Base-by-base conservation (phyloP, 2,888 invertebrate genomes). In the Erebia ligea region DNA sequence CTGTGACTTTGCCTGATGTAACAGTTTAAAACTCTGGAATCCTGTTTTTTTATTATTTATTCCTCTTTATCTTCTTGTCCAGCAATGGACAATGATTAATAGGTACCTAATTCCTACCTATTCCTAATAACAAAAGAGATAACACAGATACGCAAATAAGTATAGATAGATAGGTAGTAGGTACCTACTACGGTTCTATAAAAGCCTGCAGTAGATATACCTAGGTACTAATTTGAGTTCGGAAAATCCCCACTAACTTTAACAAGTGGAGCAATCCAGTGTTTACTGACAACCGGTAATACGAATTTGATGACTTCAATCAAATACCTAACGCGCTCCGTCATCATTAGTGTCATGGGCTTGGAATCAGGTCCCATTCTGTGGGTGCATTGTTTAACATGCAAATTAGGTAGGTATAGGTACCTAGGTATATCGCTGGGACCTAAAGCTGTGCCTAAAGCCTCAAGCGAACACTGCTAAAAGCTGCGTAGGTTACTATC, bases 241-340 rank as follows among this genome's bases (percentile, higher is more conserved):
- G 40, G 42, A 68, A 64, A 66, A 64, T 68, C 57, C 45, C 45
- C n/a, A 67, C 42, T 11, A 67, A 48, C 15, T 11, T 15, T 57
- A 71, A 67, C 69, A 65, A 71, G 63, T 69, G 45, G 48, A 52
- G 58, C 73, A 59, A 71, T 71, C 61, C 50, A 66, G 52, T 70
- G 54, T 70, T 72, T 72, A 59, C 59, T 52, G 56, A 68, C 50
- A 70, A 62, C n/a, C 57, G 11, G 69, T 83, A 84, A 83, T 82
- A 81, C 66, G 81, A 79, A 80, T 83, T 84, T 83, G 81, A 83
- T 82, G 77, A 78, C 77, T 73, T 72, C 71, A 69, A 71, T 75
- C 74, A 62, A 72, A 74, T 67, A 67, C 66, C 66, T 66, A 66
- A 57, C 45, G 66, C 56, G 8, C 1, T 42, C n/a, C n/a, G 56